Conservation (phyloP, 2,113 vertebrate genomes). For the Hyperopisus bebe region DNA sequence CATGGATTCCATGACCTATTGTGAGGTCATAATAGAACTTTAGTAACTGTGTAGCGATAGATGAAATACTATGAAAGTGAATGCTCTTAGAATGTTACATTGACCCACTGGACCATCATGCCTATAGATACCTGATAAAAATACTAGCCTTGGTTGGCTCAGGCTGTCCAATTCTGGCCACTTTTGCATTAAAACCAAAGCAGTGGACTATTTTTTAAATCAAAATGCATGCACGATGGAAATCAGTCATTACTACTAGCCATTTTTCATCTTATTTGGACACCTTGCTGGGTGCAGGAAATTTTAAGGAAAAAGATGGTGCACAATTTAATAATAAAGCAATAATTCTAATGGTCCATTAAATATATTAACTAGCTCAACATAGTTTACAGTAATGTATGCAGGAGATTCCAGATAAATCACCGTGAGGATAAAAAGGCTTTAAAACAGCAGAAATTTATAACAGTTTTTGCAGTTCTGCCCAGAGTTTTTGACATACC, state of each 20-base stretch:
- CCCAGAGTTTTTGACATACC: neutral
- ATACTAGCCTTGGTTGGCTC: constrained; percentile 19
- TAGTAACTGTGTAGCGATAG: constrained; percentile 12
- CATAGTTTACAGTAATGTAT: neutral
- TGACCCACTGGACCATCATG: constrained; percentile 21
- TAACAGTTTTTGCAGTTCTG: neutral
- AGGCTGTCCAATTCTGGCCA: constrained; percentile 42
- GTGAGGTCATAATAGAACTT: neutral
- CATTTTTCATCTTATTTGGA: constrained; percentile 54
- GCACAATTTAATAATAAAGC: constrained; percentile 3
- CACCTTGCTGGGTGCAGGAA: constrained; percentile 42
- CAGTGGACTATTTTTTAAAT: constrained; percentile 49
- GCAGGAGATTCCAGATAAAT: constrained; percentile 1
- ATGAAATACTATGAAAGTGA: neutral
- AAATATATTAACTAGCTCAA: neutral
- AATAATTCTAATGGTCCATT: constrained; percentile 3
- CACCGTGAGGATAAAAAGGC: neutral
- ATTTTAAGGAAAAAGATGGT: constrained; percentile 33
- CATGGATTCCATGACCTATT: neutral
- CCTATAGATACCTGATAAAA: constrained; percentile 26
- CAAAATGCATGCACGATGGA: constrained; percentile 46
- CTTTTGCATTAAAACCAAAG: constrained; percentile 35
- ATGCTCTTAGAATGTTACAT: neutral
- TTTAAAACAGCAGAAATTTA: constrained; percentile 7
- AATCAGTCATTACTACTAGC: constrained; percentile 53